Percentiles rank a stretch among this genome's conserved stretches.
Evolutionary conservation across 2,888 invertebrate species (phyloP).

Genomic region (Hemistola chrysoprasaria): DNA sequence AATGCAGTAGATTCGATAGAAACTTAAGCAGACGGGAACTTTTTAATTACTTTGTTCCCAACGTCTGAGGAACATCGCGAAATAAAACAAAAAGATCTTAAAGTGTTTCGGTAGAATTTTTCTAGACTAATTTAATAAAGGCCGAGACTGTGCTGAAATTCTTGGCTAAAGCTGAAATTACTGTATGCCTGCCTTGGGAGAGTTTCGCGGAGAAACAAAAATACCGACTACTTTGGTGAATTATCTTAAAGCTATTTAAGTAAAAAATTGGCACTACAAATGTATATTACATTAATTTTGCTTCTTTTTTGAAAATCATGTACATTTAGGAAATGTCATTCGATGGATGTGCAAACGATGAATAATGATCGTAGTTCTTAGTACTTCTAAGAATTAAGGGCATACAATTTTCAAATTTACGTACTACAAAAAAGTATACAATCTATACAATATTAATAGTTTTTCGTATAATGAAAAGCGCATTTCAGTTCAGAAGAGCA

Average conservation of each 20-base stretch:
- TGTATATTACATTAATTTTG: no score
- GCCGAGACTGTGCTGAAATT: slow-evolving; percentile 26
- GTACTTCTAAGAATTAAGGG: no score
- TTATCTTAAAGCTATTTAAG: no score
- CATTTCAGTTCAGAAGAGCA: slow-evolving; percentile 38
- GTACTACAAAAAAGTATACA: no score
- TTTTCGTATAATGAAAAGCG: slow-evolving; percentile 42
- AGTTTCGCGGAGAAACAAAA: neutral
- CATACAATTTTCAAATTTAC: no score
- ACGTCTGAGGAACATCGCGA: slow-evolving; percentile 41
- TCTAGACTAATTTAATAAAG: slow-evolving; percentile 32
- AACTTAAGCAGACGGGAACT: slow-evolving; percentile 46
- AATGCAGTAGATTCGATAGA: slow-evolving; percentile 27
- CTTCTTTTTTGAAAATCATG: no score
- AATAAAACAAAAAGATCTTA: slow-evolving; percentile 41
- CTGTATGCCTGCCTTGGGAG: slow-evolving; percentile 17
- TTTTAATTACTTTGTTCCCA: slow-evolving; percentile 60
- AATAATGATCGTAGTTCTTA: no score
- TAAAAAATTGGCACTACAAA: no score
- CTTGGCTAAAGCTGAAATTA: slow-evolving; percentile 20
- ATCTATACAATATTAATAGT: slow-evolving; percentile 7
- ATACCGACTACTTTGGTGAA: neutral
- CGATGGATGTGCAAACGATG: no score
- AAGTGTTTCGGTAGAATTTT: slow-evolving; percentile 38
- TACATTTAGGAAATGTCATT: no score